A percentile compares a stretch with the other conserved stretches of the same genome.
These are phyloP conservation scores for Eurystomus gularis DNA, from an alignment of 2,113 vertebrate genomes.

Conservation along the genomic window DNA sequence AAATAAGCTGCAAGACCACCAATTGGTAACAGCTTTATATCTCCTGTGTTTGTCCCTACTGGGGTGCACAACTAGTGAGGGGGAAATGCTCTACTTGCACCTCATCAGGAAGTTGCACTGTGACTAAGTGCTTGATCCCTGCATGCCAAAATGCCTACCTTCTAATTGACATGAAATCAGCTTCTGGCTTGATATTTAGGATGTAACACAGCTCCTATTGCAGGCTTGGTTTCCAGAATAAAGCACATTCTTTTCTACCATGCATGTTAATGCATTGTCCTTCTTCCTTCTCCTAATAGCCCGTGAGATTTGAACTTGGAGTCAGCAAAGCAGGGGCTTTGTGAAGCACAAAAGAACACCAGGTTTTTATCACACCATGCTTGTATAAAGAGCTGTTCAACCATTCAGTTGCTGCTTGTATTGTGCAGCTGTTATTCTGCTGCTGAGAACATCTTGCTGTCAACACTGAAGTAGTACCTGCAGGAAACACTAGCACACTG, in stretches of 20 bases:
- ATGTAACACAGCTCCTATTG: neutral
- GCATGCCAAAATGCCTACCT: constrained; percentile 9
- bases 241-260: constrained; percentile 40
- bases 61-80: neutral
- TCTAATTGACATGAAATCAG: constrained; percentile 7
- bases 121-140: neutral
- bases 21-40: neutral
- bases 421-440: constrained; percentile 68
- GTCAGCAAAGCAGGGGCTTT: constrained; percentile 70
- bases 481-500: constrained; percentile 61
- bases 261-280: constrained; percentile 57
- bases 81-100: neutral
- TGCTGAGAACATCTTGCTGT: constrained; percentile 68
- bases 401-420: constrained; percentile 66
- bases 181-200: constrained; percentile 22
- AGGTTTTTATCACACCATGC: constrained; percentile 64
- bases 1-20: neutral
- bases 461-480: constrained; percentile 71
- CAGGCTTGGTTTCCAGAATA: constrained; percentile 49
- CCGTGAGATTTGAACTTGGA: constrained; percentile 73
- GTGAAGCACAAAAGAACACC: constrained; percentile 76
- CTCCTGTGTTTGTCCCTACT: neutral
- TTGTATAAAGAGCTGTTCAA: constrained; percentile 61
- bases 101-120: neutral
- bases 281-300: constrained; percentile 63